Percentiles rank a stretch among this genome's conserved stretches.
These are phyloP conservation scores for Albula goreensis DNA, from an alignment of 2,113 vertebrate genomes.

Conservation along the genomic window DNA sequence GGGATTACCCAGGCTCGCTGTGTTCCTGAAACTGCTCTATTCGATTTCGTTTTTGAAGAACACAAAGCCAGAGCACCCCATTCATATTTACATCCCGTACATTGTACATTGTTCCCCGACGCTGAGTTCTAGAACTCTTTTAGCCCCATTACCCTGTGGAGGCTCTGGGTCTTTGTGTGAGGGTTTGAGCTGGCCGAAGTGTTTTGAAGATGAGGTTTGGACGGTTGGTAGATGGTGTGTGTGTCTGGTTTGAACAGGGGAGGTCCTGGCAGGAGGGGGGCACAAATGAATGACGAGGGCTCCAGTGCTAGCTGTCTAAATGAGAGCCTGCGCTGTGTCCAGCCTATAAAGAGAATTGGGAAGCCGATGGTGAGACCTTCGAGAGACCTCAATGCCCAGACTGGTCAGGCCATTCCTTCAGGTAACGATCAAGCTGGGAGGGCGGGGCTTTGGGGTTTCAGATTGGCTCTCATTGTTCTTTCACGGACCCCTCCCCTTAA, in stretches of 20 bases:
- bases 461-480: background rate
- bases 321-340: background rate
- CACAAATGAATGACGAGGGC: background rate
- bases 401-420: constrained; percentile 9
- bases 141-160: no score
- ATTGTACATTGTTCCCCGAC: no score
- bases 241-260: background rate
- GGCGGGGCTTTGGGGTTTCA: background rate
- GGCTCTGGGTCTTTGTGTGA: no score
- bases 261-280: background rate
- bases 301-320: background rate
- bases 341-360: constrained; percentile 8
- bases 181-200: no score
- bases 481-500: background rate
- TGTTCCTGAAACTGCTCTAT: background rate
- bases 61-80: background rate
- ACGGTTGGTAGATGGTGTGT: constrained; percentile 24
- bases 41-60: background rate
- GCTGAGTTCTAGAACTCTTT: no score
- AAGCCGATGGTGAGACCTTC: constrained; percentile 8
- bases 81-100: background rate
- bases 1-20: background rate
- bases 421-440: background rate
- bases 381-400: constrained; percentile 1
- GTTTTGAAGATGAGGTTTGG: constrained; percentile 26